Evolutionary conservation across 2,888 invertebrate species (phyloP), one percentile per base, ranked within the genome.

Genomic region (Bembecia ichneumoniformis): DNA sequence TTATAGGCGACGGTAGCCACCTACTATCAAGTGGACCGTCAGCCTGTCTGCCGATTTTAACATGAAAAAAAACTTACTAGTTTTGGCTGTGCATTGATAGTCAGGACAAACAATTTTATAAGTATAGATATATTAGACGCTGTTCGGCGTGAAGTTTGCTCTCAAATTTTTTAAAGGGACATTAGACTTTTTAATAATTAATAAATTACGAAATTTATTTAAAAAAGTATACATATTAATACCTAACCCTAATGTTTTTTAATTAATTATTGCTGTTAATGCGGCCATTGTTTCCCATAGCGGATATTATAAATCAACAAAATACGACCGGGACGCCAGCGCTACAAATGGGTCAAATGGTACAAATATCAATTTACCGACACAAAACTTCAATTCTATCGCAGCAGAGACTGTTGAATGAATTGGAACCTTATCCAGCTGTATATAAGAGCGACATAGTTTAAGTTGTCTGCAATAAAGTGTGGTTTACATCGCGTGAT

Each of bases 321-420:
- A 40, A 40, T 40, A 40, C 40, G 40, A 47, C 58, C 51, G 58
- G 64, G 64, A 65, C 64, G 61, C 61, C 54, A 55, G 53, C 28
- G 7, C 28, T 59, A 60, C 66, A 76, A 72, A 67, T 76, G 68
- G 78, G 78, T 78, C 78, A 77, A 74, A 68, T 63, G 65, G 55
- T 68, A 77, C 76, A 65, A 77, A 75, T 74, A 77, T 72, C 69
- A 76, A 73, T 74, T 71, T 67, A 60, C 64, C 62, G 53, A 62
- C 59, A 58, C 53, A 55, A 53, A 20, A 7, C 2, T 40, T 13
- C 5, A 11, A 5, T 36, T 40, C 11, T 14, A 40, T 5, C 13
- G n/a, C 13, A 13, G 9, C 40, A 40, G n/a, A 11, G 40, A 4
- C 5, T 11, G 14, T 3, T 7, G 1, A 5, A 13, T 40, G 4